These are phyloP conservation scores for Molossus alvarezi DNA, from an alignment of 2,797 vertebrate genomes.

Conservation along the genomic window DNA sequence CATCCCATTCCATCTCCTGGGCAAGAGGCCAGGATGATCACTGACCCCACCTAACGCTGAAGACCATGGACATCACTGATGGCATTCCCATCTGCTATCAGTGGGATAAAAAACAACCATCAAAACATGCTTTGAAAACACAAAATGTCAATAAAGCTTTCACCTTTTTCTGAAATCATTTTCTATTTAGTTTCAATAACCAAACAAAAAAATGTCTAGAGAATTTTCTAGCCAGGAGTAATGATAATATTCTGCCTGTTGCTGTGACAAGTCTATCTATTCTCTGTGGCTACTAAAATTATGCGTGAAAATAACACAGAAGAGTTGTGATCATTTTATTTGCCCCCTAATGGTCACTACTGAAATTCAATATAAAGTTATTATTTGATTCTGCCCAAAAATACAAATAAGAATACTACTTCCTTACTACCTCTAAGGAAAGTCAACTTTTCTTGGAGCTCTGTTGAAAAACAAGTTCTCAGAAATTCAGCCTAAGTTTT, in stretches of 20 bases:
- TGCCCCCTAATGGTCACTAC: background rate
- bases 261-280: background rate
- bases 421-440: slow-evolving; percentile 22
- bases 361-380: slow-evolving; percentile 63
- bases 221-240: slow-evolving; percentile 7
- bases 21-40: slow-evolving; percentile 70
- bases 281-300: background rate
- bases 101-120: slow-evolving; percentile 60
- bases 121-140: slow-evolving; percentile 59
- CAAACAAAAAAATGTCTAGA: background rate
- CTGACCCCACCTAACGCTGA: slow-evolving; percentile 61
- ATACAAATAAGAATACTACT: slow-evolving; percentile 62
- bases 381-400: slow-evolving; percentile 49
- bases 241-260: slow-evolving; percentile 46
- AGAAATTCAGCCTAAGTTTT: slow-evolving; percentile 67
- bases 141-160: slow-evolving; percentile 53
- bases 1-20: slow-evolving; percentile 73
- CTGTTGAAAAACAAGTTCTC: slow-evolving; percentile 67
- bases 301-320: background rate
- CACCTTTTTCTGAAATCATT: slow-evolving; percentile 45
- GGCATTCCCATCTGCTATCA: slow-evolving; percentile 75
- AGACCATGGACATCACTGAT: slow-evolving; percentile 62
- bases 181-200: slow-evolving; percentile 61
- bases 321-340: background rate
- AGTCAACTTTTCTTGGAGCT: slow-evolving; percentile 33